Percentiles rank a stretch among this genome's conserved stretches.
Evolutionary conservation across 1,140 invertebrate genomes (phyloP).

Genomic region (Pseudobourletiella spinata): DNA sequence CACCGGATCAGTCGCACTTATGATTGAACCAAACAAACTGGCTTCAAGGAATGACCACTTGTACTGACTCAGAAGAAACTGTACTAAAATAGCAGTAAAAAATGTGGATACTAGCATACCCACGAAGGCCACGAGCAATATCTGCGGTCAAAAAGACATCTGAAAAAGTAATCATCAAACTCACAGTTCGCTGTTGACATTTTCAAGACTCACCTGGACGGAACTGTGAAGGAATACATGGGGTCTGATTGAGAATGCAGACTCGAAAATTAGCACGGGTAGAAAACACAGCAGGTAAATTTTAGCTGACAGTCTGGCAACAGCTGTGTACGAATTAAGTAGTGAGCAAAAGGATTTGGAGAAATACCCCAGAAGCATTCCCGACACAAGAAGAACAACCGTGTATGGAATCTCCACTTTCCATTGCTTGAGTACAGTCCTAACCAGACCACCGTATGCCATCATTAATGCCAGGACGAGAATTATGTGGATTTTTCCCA

Average conservation of each 20-base stretch:
- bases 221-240: slow-evolving; percentile 43
- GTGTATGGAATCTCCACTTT: slow-evolving; percentile 13
- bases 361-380: slow-evolving; percentile 6
- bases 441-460: slow-evolving; percentile 14
- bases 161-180: no score
- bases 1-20: slow-evolving; percentile 45
- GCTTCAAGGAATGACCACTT: slow-evolving; percentile 33
- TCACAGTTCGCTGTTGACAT: no score
- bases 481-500: neutral
- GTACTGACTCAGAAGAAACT: slow-evolving; percentile 36
- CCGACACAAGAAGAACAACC: slow-evolving; percentile 15
- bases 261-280: slow-evolving; percentile 47
- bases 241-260: slow-evolving; percentile 43
- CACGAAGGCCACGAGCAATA: slow-evolving; percentile 20
- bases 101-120: slow-evolving; percentile 37
- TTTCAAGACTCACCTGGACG: no score
- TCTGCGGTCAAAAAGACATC: slow-evolving; percentile 10
- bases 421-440: neutral
- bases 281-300: slow-evolving; percentile 44
- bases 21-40: slow-evolving; percentile 43
- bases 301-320: slow-evolving; percentile 39
- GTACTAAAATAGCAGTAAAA: slow-evolving; percentile 38
- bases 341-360: slow-evolving; percentile 9
- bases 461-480: slow-evolving; percentile 26
- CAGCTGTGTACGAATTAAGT: slow-evolving; percentile 25